phyloP scores from a whole-genome alignment of 2,888 invertebrate genomes.

The Acrobasis repandana region DNA sequence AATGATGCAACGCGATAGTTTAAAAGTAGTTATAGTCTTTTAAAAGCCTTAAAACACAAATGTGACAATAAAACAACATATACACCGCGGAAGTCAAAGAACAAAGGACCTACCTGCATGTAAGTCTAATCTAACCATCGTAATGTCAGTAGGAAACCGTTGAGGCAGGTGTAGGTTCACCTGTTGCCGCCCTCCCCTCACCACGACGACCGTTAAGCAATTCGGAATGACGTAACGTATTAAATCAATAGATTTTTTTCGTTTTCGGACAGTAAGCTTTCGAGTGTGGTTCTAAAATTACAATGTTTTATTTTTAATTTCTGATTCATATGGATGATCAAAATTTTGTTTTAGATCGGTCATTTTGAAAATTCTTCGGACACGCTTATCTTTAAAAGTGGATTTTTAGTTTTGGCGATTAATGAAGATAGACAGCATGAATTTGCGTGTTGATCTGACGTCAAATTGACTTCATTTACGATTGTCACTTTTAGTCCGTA shows the following conservation, averaged over 20 bases:
- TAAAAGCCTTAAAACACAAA: not conserved
- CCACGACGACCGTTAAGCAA: conserved; percentile 66
- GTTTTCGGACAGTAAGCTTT: not conserved
- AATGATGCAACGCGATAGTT: too few species aligned
- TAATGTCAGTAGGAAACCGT: conserved; percentile 74
- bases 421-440: too few species aligned
- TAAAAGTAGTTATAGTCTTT: too few species aligned
- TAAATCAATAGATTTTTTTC: conserved; percentile 37
- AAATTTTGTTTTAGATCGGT: not conserved
- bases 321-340: not conserved
- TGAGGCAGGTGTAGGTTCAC: conserved; percentile 76
- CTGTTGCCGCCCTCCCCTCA: conserved; percentile 54
- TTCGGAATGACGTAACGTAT: conserved; percentile 56
- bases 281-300: not conserved
- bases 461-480: too few species aligned
- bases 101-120: conserved; percentile 20
- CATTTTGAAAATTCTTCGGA: not conserved
- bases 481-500: too few species aligned
- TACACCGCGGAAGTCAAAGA: conserved; percentile 15
- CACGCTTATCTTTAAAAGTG: too few species aligned
- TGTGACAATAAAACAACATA: conserved; percentile 7
- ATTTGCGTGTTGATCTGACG: too few species aligned
- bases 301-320: not conserved
- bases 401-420: too few species aligned
- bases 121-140: conserved; percentile 68